Evolutionary conservation across 2,797 vertebrate species (phyloP), one percentile per base, ranked within the genome.

Genomic region (Rachycentron canadum): DNA sequence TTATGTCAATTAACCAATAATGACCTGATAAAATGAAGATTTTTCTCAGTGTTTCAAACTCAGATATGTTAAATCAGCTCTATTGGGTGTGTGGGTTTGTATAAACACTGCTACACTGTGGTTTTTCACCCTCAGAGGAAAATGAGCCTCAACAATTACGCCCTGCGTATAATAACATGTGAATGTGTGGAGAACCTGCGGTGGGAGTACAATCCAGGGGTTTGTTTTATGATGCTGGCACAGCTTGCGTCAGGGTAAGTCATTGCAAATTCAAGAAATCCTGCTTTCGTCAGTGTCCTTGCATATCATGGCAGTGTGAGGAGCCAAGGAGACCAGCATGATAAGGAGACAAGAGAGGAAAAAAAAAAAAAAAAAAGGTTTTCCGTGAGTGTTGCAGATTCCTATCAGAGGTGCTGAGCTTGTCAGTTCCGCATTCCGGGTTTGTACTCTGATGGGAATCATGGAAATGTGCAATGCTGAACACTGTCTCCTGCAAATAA

Each of bases 371-470:
- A n/a, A 12, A 43, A 25, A 36, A 21, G 25, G 11, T 85, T 88
- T 94, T 92, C 89, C 87, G 11, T 55, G 81, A 80, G 76, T 49
- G 5, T 36, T 86, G 86, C 89, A 92, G 92, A 94, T 93, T 84
- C 41, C 28, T 91, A 93, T 94, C 91, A 61, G 57, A 64, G 32
- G 34, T 79, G 90, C 87, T 86, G 85, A 92, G 91, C 88, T 90
- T 7, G 69, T 73, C 79, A 69, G 73, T 81, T 86, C 76, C 19
- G 53, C 88, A 77, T 79, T 76, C 60, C 16, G 60, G 77, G 86
- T 91, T 86, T 38, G 69, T 13, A 76, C 76, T 23, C 70, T 47
- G 83, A 89, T 88, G 75, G 43, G n/a, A 86, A 78, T 82, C 72
- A 28, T 80, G 66, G 43, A 73, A 69, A 79, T 64, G 38, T 47